Base-by-base conservation (phyloP, 2,888 invertebrate species). In the Biston stratarius region DNA sequence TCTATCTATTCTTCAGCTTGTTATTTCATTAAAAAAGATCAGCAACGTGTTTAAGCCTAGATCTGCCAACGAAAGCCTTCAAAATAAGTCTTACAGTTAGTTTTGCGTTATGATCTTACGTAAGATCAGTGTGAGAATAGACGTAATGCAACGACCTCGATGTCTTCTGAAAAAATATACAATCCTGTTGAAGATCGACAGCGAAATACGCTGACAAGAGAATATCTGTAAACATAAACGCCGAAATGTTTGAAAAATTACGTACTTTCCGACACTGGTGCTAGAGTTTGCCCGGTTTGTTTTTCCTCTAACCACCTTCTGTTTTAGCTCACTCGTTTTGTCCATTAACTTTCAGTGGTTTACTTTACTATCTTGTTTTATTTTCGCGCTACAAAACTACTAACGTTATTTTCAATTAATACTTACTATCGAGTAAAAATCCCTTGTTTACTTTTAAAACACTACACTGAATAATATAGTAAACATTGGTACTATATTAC, bases 301-400 rank as follows among this genome's bases (percentile, higher is more conserved):
- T 90, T 88, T 88, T 62, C 84, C 80, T 72, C 77, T 64, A 82
- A 77, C 84, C 92, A 72, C 83, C 94, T 80, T 89, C 94, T 84
- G 94, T 90, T 88, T 92, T 90, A 66, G 80, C 92, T 87, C 95
- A 95, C 75, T 95, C 94, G 60, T 83, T 91, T 64, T 93, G 90
- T 87, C 94, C 95, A 85, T 95, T 95, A 87, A 90, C 94, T 74
- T 83, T 80, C 74, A 81, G 82, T 80, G 83, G 84, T 88, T 89
- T 88, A 86, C 81, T 86, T 89, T 84, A 80, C 79, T 76, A 79
- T 75, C 78, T 74, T 88, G 80, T 88, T 86, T 86, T 84, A 77
- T 81, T 81, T 76, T 70, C 63, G 66, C 58, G 74, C 70, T 74
- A 75, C 69, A 70, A 74, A 76, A 74, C 62, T 64, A 72, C 69